phyloP scores from a whole-genome alignment of 2,888 invertebrate species.

The Imbricaverruca yamaguchii region DNA sequence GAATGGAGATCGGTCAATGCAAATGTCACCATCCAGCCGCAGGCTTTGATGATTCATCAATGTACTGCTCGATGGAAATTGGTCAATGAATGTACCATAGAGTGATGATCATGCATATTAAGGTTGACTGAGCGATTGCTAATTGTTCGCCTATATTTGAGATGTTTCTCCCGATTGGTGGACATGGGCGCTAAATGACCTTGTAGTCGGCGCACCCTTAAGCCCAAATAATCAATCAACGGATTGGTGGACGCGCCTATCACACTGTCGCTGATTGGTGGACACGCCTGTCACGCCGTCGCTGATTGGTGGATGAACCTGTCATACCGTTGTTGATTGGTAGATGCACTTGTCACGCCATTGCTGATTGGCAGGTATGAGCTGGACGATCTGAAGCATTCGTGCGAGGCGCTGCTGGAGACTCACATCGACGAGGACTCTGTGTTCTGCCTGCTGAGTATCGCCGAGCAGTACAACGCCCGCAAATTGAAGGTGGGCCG shows the following conservation, averaged over 20 bases:
- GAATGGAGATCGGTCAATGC: too few relatives aligned
- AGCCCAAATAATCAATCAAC: too few relatives aligned
- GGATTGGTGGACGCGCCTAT: not conserved
- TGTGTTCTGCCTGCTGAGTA: conserved; percentile 55
- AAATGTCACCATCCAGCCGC: too few relatives aligned
- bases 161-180: not conserved
- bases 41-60: too few relatives aligned
- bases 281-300: not conserved
- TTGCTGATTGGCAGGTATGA: conserved; percentile 34
- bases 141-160: not conserved
- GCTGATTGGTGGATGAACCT: not conserved
- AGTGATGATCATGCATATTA: too few relatives aligned
- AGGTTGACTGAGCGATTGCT: not conserved
- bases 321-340: not conserved
- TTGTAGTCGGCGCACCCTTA: too few relatives aligned
- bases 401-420: conserved; percentile 55
- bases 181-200: too few relatives aligned
- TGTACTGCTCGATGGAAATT: too few relatives aligned
- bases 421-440: conserved; percentile 55
- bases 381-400: conserved; percentile 54
- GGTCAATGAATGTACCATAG: too few relatives aligned
- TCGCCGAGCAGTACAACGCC: conserved; percentile 60
- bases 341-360: not conserved
- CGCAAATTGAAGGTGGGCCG: conserved; percentile 46
- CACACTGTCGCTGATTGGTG: not conserved